Base-by-base conservation (phyloP, 2,888 invertebrate species). In the Drosophila neonasuta region DNA sequence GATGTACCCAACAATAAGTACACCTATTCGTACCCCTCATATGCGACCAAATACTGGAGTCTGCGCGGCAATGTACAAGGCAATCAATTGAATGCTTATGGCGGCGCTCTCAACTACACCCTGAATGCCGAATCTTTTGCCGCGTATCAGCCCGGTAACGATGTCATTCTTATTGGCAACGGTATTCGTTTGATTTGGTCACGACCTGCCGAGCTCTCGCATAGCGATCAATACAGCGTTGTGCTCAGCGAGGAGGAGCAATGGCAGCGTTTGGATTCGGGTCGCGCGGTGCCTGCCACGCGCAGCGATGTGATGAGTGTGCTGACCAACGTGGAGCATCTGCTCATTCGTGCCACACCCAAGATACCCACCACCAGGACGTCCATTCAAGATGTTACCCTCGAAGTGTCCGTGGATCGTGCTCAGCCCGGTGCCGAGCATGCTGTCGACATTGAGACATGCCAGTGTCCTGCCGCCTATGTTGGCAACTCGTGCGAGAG, bases 251-350 rank as follows among this genome's bases (percentile, higher is more conserved):
- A 96, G 85, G 91, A 91, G 1, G 93, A 92, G 42, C 95, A 96
- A 36, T 97, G 96, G 96, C 92, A 92, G 39, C 92, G 93, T 32
- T 66, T 92, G 41, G 91, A 92, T 65, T 90, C 91, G 8, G 91
- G 91, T 45, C 93, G 93, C 0, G 92, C 93, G 4, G 91, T 92
- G 45, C 90, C 92, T 1, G 94, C 95, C 0, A 94, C 95, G 0
- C 93, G 98, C 30, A 93, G 94, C 60, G 96, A 97, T 87, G 93
- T 99, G 67, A 93, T 99, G 92, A 94, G 93, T 68, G 96, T 96
- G 0, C 92, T 99, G 8, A 94, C 96, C 29, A 95, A 96, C 82
- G 91, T 99, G 10, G 95, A 96, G 80, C 93, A 95, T 10, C 95
- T 97, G 68, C 91, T 97, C 8, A 95, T 99, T 29, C 93, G 97